Conservation (phyloP, 2,797 vertebrate species). For the Amniataba percoides region DNA sequence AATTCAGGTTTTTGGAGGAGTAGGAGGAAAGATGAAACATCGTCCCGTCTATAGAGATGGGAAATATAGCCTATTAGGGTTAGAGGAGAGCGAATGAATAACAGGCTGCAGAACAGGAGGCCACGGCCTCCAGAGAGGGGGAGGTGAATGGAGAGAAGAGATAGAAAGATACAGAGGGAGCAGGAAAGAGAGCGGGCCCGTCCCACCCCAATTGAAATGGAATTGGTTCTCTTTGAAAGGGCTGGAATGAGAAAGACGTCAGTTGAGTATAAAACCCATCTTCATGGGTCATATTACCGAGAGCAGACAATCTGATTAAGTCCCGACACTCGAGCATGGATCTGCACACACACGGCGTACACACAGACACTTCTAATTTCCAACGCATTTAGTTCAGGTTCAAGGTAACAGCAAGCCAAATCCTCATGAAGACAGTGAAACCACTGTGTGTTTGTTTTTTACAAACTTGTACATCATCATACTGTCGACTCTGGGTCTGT, state of each 20-base stretch:
- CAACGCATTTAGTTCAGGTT: not conserved
- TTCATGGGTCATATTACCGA: constrained; percentile 41
- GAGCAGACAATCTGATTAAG: constrained; percentile 45
- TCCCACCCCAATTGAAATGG: constrained; percentile 45
- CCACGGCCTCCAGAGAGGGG: constrained; percentile 38
- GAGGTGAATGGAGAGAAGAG: constrained; percentile 20
- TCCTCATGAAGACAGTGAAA: not conserved
- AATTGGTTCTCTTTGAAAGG: constrained; percentile 54
- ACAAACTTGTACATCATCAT: not conserved
- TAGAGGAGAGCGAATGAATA: constrained; percentile 36
- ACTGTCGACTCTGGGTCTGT: not conserved
- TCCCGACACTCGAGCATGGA: not conserved
- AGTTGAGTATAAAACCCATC: constrained; percentile 43
- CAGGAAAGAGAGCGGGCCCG: constrained; percentile 8
- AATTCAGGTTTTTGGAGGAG: constrained; percentile 41
- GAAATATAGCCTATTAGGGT: constrained; percentile 46
- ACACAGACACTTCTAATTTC: constrained; percentile 9
- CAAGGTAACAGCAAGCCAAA: not conserved
- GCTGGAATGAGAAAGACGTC: constrained; percentile 55
- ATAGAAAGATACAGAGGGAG: constrained; percentile 25
- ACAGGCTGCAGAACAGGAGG: constrained; percentile 32
- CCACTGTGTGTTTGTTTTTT: not conserved
- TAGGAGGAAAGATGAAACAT: not conserved
- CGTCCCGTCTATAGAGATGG: constrained; percentile 35
- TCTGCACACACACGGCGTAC: not conserved